Base-by-base conservation (phyloP, 2,888 invertebrate genomes). In the Drosophila borealis region DNA sequence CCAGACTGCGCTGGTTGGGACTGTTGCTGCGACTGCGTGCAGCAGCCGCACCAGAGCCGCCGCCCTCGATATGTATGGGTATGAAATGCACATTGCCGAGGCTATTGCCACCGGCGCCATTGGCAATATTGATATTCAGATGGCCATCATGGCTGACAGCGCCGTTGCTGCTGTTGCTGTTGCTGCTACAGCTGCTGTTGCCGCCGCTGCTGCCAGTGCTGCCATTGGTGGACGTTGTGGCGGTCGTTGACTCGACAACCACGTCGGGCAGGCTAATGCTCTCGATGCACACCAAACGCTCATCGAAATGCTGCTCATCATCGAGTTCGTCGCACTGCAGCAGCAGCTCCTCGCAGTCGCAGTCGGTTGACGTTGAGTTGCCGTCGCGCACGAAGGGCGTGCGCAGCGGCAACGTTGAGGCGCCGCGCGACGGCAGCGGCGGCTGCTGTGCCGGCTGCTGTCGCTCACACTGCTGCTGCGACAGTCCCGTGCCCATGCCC, bases 231-330 rank as follows among this genome's bases (percentile, higher is more conserved):
- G 72, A 14, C 46, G 79, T 50, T 44, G 70, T 44, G 34, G 73
- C 76, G 74, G 90, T 87, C 78, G 92, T 91, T 78, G 92, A 91
- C 89, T 92, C 92, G 37, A 92, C 92, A 34, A 92, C 92, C 74
- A 92, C 92, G 78, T 92, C 92, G 72, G 92, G 92, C 80, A 92
- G 84, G 81, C 92, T 92, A 81, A 92, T 92, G 81, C 92, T 92
- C 86, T 92, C 92, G 74, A 92, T 92, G 76, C 92, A 89, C 25
- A 92, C 92, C 80, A 91, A 79, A 62, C 90, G 90, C 65, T 91
- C 91, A 41, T 80, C 81, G 60, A 83, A 83, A 68, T 76, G 65
- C 37, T 56, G 79, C 72, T 75, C 77, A 36, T 84, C 83, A 57
- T 90, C 89, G 70, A 90, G 89, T 80, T 92, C 91, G 82, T 91